Conservation (phyloP, 2,888 invertebrate species). For the Serrognathus titanus region DNA sequence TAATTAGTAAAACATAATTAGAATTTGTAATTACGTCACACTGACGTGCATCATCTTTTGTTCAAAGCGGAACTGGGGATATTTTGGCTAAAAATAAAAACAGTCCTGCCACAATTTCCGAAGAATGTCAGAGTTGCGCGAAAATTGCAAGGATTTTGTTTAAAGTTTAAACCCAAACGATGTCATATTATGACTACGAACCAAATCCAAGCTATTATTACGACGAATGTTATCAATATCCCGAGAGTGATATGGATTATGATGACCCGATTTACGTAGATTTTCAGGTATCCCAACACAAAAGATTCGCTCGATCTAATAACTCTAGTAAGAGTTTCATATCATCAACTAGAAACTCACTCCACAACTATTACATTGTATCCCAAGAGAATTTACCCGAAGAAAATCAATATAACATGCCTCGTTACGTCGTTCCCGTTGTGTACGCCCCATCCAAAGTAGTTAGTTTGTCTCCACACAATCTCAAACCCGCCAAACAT, state of each 20-base stretch:
- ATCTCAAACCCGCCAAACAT: neutral
- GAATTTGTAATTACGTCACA: neutral
- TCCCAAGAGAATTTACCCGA: neutral
- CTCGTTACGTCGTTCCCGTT: slow-evolving; percentile 8
- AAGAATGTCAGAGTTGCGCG: too few relatives aligned
- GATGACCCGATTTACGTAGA: slow-evolving; percentile 3
- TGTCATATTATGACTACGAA: slow-evolving; percentile 13
- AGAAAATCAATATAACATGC: neutral
- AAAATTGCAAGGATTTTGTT: too few relatives aligned
- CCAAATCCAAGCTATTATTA: slow-evolving; percentile 12
- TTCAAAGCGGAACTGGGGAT: neutral
- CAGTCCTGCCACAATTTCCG: too few relatives aligned
- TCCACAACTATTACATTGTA: neutral
- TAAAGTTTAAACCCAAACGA: neutral
- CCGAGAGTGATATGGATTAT: neutral
- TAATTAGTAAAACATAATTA: too few relatives aligned
- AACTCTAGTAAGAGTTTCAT: neutral
- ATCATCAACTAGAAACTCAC: neutral
- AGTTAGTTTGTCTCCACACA: neutral
- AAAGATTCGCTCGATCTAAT: neutral
- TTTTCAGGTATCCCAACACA: neutral
- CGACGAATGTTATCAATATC: slow-evolving; percentile 5
- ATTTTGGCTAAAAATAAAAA: too few relatives aligned
- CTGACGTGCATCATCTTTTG: neutral
- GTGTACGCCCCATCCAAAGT: slow-evolving; percentile 9